Percentiles rank a stretch among this genome's conserved stretches.
These are phyloP conservation scores for Carabus problematicus DNA, from an alignment of 2,888 invertebrate genomes.

Conservation along the genomic window DNA sequence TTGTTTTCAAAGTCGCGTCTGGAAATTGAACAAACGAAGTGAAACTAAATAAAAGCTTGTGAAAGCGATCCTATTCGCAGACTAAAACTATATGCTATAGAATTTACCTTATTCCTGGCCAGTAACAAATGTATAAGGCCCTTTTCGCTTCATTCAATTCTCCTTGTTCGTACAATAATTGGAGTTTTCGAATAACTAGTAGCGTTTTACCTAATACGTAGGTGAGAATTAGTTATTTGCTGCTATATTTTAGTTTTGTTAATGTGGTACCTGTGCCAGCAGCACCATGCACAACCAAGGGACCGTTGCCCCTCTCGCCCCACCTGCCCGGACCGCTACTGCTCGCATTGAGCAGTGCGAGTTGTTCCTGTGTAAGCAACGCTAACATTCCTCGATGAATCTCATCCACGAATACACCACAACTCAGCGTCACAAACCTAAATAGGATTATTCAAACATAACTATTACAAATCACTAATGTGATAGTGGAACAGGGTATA, in stretches of 20 bases:
- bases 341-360: constrained; percentile 50
- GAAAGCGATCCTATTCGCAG: no score
- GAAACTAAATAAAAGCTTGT: neutral
- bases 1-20: constrained; percentile 53
- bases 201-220: constrained; percentile 52
- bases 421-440: constrained; percentile 56
- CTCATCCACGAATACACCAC: constrained; percentile 56
- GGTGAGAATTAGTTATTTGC: no score
- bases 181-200: constrained; percentile 54
- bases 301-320: constrained; percentile 40
- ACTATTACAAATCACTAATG: no score
- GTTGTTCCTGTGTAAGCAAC: constrained; percentile 54
- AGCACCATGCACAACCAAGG: constrained; percentile 55
- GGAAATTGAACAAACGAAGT: constrained; percentile 7
- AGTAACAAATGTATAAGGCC: constrained; percentile 56
- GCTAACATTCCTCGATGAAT: constrained; percentile 54
- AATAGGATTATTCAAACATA: neutral
- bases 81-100: neutral
- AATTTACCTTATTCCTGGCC: constrained; percentile 56
- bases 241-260: neutral
- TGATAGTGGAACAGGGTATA: constrained; percentile 37
- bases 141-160: constrained; percentile 52
- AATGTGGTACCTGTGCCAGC: constrained; percentile 53
- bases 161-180: constrained; percentile 52
- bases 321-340: constrained; percentile 47